Conservation (phyloP, 53 echinoderm and acorn worm genomes). For the Patiria pectinifera region DNA sequence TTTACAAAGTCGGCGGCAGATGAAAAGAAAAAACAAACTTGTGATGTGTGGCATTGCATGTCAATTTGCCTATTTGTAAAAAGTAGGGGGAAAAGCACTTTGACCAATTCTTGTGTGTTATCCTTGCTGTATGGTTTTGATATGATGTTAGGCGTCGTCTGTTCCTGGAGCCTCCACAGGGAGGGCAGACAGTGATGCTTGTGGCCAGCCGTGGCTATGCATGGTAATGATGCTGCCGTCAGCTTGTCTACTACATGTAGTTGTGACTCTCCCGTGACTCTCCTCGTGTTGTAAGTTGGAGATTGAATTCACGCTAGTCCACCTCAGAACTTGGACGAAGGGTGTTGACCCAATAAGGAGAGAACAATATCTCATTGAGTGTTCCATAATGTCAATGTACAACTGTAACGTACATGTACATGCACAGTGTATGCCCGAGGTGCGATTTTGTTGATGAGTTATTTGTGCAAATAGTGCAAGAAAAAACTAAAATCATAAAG, state of each 20-base stretch:
- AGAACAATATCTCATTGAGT: no score
- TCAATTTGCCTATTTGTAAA: no score
- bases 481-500: no score
- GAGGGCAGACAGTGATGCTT: neutral
- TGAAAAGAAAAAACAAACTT: no score
- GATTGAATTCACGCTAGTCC: neutral
- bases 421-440: no score
- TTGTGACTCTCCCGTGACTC: neutral
- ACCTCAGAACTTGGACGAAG: neutral
- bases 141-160: neutral
- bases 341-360: neutral
- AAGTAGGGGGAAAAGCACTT: neutral
- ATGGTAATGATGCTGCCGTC: neutral
- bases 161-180: neutral
- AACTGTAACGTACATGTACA: no score
- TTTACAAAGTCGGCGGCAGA: no score
- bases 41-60: no score
- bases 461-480: no score
- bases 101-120: no score
- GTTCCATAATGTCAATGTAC: no score
- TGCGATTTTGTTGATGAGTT: no score
- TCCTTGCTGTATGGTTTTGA: neutral
- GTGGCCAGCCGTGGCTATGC: neutral
- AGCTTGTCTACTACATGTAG: neutral
- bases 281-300: neutral